phyloP scores from a whole-genome alignment of 2,797 vertebrate genomes.

The Scolopax bukidnonensis region DNA sequence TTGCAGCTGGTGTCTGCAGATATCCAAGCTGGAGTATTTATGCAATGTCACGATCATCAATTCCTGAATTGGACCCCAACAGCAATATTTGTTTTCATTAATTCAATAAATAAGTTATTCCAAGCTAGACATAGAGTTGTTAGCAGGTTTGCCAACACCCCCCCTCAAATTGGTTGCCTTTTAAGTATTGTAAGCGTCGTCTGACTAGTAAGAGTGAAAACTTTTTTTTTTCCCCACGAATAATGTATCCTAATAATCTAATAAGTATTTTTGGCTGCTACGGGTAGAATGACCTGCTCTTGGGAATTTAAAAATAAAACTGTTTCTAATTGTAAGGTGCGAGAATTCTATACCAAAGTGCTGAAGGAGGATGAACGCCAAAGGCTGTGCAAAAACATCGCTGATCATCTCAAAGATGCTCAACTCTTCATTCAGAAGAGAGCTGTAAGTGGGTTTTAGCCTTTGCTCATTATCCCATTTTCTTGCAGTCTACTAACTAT shows the following conservation, averaged over 20 bases:
- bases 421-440: constrained; percentile 94
- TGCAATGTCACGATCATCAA: fast-evolving
- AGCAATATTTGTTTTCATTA: background rate
- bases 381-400: constrained; percentile 90
- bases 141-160: background rate
- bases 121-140: background rate
- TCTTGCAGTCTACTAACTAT: background rate
- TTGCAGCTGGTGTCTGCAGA: background rate
- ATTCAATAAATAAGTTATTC: background rate
- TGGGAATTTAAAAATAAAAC: background rate
- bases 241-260: background rate
- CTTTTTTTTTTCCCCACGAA: background rate
- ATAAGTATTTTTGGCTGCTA: background rate
- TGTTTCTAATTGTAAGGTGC: constrained; percentile 77
- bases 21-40: background rate
- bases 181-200: background rate
- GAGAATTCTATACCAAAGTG: constrained; percentile 85
- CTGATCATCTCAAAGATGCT: constrained; percentile 84
- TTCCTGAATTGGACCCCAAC: background rate
- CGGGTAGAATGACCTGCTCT: background rate
- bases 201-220: background rate
- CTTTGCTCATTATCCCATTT: background rate
- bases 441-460: constrained; percentile 80
- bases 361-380: constrained; percentile 87
- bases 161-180: background rate